Conservation (phyloP, 2,113 vertebrate species). For the Myanophis thanlyinensis region DNA sequence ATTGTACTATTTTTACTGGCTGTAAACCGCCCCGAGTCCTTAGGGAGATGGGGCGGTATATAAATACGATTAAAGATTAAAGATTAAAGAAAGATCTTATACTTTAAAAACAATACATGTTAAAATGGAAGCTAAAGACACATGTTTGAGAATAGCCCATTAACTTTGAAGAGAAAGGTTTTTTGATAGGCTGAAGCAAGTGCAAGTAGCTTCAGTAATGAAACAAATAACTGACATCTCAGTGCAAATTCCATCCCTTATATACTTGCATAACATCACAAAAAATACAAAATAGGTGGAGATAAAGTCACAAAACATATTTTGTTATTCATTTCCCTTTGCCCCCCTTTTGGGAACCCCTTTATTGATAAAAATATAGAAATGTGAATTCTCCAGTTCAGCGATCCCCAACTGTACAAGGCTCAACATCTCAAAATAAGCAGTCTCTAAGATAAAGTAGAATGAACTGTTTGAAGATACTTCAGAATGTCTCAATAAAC, state of each 20-base stretch:
- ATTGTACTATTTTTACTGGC: too few species aligned
- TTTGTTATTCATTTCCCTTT: too few species aligned
- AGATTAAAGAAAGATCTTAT: too few species aligned
- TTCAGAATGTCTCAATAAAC: neutral
- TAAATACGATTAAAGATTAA: too few species aligned
- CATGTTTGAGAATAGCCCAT: neutral
- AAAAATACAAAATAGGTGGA: too few species aligned
- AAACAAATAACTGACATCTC: neutral
- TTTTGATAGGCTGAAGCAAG: neutral
- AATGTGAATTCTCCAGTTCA: too few species aligned
- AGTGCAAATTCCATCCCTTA: neutral
- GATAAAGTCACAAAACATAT: too few species aligned
- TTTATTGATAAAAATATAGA: too few species aligned
- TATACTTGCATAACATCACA: too few species aligned
- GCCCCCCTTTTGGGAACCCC: too few species aligned
- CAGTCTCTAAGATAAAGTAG: neutral
- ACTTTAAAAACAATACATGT: neutral
- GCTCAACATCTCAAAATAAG: neutral
- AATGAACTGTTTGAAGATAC: neutral
- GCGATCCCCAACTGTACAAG: neutral
- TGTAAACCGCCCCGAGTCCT: too few species aligned
- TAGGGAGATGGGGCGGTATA: too few species aligned
- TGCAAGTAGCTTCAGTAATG: neutral
- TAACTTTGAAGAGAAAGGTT: neutral
- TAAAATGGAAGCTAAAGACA: neutral